These are phyloP conservation scores for Ptychoptera contaminata DNA, from an alignment of 2,888 invertebrate genomes.

Conservation along the genomic window DNA sequence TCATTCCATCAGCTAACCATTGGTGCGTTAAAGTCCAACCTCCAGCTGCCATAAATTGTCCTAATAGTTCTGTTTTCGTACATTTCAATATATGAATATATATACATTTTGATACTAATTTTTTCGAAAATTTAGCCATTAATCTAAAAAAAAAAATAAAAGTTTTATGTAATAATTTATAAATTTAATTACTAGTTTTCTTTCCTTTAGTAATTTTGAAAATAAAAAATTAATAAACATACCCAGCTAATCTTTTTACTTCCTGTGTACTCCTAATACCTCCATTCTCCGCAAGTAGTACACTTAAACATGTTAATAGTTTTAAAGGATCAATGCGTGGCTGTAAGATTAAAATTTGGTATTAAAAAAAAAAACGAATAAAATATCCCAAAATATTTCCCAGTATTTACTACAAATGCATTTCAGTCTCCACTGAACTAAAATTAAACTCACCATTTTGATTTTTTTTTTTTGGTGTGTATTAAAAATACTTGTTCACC, in stretches of 20 bases:
- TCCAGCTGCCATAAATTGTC: conserved; percentile 76
- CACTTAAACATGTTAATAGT: conserved; percentile 73
- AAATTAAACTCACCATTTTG: no score
- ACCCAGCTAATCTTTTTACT: conserved; percentile 76
- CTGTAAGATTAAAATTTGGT: conserved; percentile 39
- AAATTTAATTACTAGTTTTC: no score
- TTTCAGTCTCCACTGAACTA: no score
- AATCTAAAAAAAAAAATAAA: conserved; percentile 44
- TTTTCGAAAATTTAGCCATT: conserved; percentile 91
- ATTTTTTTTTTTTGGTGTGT: no score
- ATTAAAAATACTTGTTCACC: no score
- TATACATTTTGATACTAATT: conserved; percentile 88
- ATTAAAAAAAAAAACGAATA: no score
- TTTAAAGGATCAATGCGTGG: conserved; percentile 85
- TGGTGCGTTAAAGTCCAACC: conserved; percentile 84
- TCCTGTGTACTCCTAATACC: conserved; percentile 79
- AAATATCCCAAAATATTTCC: no score
- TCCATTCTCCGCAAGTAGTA: conserved; percentile 66
- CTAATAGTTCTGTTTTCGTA: conserved; percentile 66
- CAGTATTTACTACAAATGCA: no score
- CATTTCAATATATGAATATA: conserved; percentile 84
- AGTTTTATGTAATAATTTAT: not conserved
- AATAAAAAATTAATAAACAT: conserved; percentile 27
- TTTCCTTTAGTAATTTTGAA: not conserved
- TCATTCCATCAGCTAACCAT: conserved; percentile 82